Evolutionary conservation across 1,140 invertebrate genomes (phyloP).

Genomic region (Belonocnema kinseyi): DNA sequence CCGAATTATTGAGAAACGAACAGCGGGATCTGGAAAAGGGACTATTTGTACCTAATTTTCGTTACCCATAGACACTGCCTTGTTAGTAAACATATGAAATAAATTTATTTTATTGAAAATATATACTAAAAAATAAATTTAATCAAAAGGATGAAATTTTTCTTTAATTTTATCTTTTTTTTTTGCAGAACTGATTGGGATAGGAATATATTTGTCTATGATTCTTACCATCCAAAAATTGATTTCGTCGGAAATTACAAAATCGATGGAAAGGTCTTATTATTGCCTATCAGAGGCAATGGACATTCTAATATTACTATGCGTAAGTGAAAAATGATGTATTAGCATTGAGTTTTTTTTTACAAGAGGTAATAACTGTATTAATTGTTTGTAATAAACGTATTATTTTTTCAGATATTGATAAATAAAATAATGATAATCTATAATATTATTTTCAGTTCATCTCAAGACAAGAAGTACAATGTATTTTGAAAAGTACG

Average conservation of each 20-base stretch:
- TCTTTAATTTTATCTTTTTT: not conserved
- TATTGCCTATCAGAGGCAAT: conserved; percentile 83
- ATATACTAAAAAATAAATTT: not conserved
- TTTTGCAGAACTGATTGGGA: conserved; percentile 73
- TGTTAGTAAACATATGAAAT: no score
- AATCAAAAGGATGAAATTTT: not conserved
- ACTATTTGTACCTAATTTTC: no score
- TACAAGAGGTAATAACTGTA: not conserved
- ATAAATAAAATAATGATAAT: not conserved
- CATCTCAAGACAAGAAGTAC: conserved; percentile 78
- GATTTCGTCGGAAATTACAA: conserved; percentile 81
- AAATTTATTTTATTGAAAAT: no score
- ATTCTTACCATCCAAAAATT: conserved; percentile 67
- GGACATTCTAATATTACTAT: conserved; percentile 83
- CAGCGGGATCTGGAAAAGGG: no score
- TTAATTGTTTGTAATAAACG: not conserved
- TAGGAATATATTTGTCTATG: conserved; percentile 73
- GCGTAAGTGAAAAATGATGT: conserved; percentile 72
- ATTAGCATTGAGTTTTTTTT: conserved; percentile 16
- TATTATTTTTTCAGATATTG: conserved; percentile 9
- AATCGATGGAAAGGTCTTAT: conserved; percentile 81
- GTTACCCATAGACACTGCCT: no score
- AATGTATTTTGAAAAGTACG: conserved; percentile 77
- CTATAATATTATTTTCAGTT: conserved; percentile 67
- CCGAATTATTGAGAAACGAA: no score